phyloP scores from a whole-genome alignment of 2,888 invertebrate genomes.

The Muscina levida region DNA sequence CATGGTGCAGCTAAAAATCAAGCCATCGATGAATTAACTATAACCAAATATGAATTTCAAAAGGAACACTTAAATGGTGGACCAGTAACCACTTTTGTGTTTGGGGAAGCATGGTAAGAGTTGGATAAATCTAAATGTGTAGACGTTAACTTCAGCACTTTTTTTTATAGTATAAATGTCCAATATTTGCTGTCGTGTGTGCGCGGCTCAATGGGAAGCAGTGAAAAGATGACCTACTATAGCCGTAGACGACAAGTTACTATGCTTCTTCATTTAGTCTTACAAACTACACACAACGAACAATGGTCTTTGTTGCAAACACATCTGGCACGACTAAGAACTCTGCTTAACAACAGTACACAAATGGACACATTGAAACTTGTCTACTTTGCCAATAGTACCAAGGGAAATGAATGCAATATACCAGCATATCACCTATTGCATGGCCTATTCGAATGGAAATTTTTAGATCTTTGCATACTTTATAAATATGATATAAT shows the following conservation, averaged over 20 bases:
- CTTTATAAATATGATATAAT: constrained; percentile 67
- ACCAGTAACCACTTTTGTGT: constrained; percentile 68
- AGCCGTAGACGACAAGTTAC: constrained; percentile 73
- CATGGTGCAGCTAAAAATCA: constrained; percentile 50
- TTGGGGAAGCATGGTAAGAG: constrained; percentile 75
- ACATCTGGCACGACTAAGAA: constrained; percentile 69
- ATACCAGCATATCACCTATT: constrained; percentile 77
- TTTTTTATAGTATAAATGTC: constrained; percentile 72
- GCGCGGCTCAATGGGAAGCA: constrained; percentile 64
- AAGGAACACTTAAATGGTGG: constrained; percentile 68
- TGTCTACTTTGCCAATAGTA: constrained; percentile 74
- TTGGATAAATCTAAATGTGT: no score
- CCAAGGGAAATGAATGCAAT: constrained; percentile 76
- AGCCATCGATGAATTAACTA: constrained; percentile 63
- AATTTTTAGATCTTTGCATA: constrained; percentile 75
- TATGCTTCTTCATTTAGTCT: constrained; percentile 72
- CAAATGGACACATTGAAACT: constrained; percentile 71
- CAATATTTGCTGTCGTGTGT: constrained; percentile 73
- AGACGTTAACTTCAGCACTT: no score
- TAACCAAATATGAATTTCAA: constrained; percentile 72
- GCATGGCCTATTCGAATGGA: constrained; percentile 79
- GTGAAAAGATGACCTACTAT: constrained; percentile 66
- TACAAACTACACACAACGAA: constrained; percentile 65
- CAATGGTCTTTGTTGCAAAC: constrained; percentile 64
- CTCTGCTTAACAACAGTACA: constrained; percentile 71